Evolutionary conservation across 2,888 invertebrate genomes (phyloP), one percentile per base, ranked within the genome.

Genomic region (Hirtodrosophila trivittata): DNA sequence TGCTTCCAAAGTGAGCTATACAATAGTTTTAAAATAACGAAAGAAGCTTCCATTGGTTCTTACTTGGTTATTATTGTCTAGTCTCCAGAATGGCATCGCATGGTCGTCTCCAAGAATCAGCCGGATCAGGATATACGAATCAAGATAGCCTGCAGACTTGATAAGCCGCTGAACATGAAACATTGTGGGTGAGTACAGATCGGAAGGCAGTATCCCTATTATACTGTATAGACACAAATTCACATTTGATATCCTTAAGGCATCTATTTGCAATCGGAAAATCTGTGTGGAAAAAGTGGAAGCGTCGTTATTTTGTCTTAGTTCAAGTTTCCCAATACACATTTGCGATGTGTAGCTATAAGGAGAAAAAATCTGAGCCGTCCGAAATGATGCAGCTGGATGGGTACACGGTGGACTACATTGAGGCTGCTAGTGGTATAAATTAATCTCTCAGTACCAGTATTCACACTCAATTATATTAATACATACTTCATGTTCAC

Each of bases 271-370:
- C 97, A n/a, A 94, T 97, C 87, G 97, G 99, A 45, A 98, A 98
- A 92, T 95, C 95, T 62, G 98, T 98, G 1, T 99, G 99, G 99
- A 98, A 99, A 89, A 99, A 99, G 90, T 99, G 99, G 98, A 99
- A 99, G 92, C 96, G 97, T 87, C 93, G 99, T 56, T 99, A 99
- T 91, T 98, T 97, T 93, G 98, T 99, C 72, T 92, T 99, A 74
- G 99, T 99, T 42, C 99, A 99, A 93, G 98, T 99, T 38, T 98
- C 98, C 66, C 99, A 99, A 92, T 99, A 99, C 92, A 99, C 99
- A 32, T 99, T 99, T 92, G 99, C 99, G 38, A 97, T 99, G 94
- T 99, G 99, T 92, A 98, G 98, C 86, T 99, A 99, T 91, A 97
- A 98, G 91, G 98, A 99, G 91, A 99, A 98, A 93, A 99, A 99